Evolutionary conservation across 2,888 invertebrate species (phyloP).

Genomic region (Augochlorella aurata): DNA sequence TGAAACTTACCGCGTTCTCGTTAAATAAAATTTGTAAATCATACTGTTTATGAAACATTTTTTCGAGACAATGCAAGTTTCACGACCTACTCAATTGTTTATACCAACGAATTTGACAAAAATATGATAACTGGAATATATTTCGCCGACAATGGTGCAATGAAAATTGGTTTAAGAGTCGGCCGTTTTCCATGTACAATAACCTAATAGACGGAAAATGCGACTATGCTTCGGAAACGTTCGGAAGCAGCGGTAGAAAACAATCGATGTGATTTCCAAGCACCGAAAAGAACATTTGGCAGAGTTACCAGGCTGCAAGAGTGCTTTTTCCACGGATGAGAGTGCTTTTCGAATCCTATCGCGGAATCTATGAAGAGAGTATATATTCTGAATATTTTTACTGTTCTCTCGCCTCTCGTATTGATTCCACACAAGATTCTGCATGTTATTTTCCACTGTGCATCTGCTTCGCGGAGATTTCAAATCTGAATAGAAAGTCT

Average conservation of each 20-base stretch:
- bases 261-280: constrained; percentile 55
- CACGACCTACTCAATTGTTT: neutral
- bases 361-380: constrained; percentile 47
- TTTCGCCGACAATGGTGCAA: neutral
- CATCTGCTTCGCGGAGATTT: constrained; percentile 2
- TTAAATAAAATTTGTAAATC: too few species aligned
- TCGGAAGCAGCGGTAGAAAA: constrained; percentile 21
- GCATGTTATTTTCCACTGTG: constrained; percentile 19
- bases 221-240: constrained; percentile 18
- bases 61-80: too few species aligned
- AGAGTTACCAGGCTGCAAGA: constrained; percentile 43
- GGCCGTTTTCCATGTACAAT: too few species aligned
- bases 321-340: constrained; percentile 49
- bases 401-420: constrained; percentile 19
- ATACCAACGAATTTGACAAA: neutral
- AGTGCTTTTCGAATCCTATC: constrained; percentile 42
- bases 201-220: neutral
- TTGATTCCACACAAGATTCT: constrained; percentile 35
- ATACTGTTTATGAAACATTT: too few species aligned
- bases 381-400: constrained; percentile 55
- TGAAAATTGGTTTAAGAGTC: neutral
- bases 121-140: neutral
- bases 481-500: constrained; percentile 7
- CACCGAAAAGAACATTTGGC: constrained; percentile 55
- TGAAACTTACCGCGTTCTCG: too few species aligned